Conservation (phyloP, 1,140 invertebrate genomes). For the Drusus annulatus region DNA sequence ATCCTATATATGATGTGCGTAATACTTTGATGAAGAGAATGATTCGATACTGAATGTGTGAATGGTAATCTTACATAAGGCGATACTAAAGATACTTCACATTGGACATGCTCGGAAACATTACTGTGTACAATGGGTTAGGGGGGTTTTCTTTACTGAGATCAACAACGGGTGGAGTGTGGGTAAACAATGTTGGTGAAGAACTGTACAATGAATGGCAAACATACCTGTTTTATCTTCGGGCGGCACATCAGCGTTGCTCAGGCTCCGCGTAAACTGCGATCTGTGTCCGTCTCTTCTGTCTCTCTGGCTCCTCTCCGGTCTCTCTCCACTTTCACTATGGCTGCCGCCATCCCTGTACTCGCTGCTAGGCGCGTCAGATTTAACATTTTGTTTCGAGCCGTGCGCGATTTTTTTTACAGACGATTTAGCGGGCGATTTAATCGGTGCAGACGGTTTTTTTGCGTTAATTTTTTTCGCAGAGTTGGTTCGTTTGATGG, state of each 20-base stretch:
- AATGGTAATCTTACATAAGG: no score
- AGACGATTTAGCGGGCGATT: no score
- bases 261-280: constrained; percentile 86
- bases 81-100: no score
- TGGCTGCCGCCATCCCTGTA: constrained; percentile 71
- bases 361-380: constrained; percentile 64
- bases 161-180: no score
- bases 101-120: constrained; percentile 16
- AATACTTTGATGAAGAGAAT: no score
- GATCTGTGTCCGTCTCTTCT: constrained; percentile 73
- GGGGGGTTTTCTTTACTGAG: background rate
- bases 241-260: constrained; percentile 83
- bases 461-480: constrained; percentile 59
- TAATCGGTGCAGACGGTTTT: constrained; percentile 38
- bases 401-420: constrained; percentile 52
- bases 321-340: constrained; percentile 59
- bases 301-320: constrained; percentile 62
- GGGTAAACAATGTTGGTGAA: no score
- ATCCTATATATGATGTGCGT: no score
- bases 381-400: background rate
- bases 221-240: constrained; percentile 88
- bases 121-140: background rate
- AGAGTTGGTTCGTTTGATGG: no score
- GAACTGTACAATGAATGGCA: background rate
- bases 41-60: no score